Evolutionary conservation across 1,140 invertebrate genomes (phyloP).

Genomic region (Ostrea denselamellosa): DNA sequence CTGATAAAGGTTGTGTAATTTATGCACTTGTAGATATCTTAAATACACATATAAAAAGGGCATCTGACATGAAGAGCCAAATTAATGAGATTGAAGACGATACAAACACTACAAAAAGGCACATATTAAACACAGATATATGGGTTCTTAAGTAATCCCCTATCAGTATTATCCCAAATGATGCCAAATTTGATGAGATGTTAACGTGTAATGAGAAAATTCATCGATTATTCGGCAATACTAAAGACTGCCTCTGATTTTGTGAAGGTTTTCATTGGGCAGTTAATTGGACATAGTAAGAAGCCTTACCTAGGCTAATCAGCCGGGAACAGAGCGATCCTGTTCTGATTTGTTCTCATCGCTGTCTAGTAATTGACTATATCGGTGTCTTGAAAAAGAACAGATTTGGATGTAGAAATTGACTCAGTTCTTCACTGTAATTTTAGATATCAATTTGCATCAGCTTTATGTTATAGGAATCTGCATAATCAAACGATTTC

Average conservation of each 20-base stretch:
- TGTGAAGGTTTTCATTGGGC: slow-evolving; percentile 8
- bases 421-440: background rate
- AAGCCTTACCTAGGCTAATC: slow-evolving; percentile 3
- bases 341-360: background rate
- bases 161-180: background rate
- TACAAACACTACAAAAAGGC: background rate
- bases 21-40: too few species aligned
- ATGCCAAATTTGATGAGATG: slow-evolving; percentile 20
- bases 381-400: background rate
- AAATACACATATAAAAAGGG: background rate
- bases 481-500: background rate
- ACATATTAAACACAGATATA: background rate
- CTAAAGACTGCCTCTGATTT: background rate
- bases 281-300: slow-evolving; percentile 32
- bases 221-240: background rate
- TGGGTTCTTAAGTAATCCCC: background rate
- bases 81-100: background rate
- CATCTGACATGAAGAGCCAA: background rate
- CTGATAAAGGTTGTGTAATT: too few species aligned
- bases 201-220: background rate
- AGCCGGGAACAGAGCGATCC: background rate
- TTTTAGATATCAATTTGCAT: background rate
- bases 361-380: background rate
- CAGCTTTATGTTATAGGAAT: background rate
- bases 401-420: background rate